phyloP scores from a whole-genome alignment of 2,797 vertebrate species.

The Pantherophis vulpinus region DNA sequence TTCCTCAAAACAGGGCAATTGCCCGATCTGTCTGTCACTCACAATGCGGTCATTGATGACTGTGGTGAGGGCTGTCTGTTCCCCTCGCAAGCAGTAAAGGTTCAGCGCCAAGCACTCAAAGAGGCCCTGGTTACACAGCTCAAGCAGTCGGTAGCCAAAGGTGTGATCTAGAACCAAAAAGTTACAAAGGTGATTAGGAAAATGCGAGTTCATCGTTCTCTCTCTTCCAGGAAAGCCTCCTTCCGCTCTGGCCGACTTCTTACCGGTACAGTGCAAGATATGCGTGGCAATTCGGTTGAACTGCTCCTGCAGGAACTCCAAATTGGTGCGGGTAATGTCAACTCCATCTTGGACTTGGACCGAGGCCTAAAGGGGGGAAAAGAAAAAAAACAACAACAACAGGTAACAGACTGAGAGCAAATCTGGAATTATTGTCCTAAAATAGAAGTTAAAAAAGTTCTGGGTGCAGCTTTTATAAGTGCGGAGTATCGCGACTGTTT shows the following conservation, averaged over 20 bases:
- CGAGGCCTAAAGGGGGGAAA: constrained; percentile 70
- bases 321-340: constrained; percentile 86
- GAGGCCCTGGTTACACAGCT: constrained; percentile 88
- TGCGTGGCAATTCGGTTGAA: constrained; percentile 85
- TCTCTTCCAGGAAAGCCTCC: neutral
- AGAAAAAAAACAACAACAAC: accelerated
- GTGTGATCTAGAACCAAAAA: constrained; percentile 75
- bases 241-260: neutral
- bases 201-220: too few species aligned
- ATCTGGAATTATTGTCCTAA: neutral
- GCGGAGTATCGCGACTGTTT: neutral
- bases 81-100: constrained; percentile 87
- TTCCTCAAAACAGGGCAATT: neutral
- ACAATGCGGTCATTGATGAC: constrained; percentile 94
- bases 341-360: constrained; percentile 85
- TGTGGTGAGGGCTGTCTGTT: constrained; percentile 84
- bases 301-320: constrained; percentile 88
- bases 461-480: neutral
- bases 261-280: constrained; percentile 75
- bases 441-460: neutral
- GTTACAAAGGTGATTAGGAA: too few species aligned
- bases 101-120: constrained; percentile 92
- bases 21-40: constrained; percentile 52
- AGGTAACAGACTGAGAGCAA: neutral
- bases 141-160: constrained; percentile 84